A percentile compares a stretch with the other conserved stretches of the same genome.
phyloP scores from a whole-genome alignment of 2,113 vertebrate species.

The Nothocercus nigrocapillus region DNA sequence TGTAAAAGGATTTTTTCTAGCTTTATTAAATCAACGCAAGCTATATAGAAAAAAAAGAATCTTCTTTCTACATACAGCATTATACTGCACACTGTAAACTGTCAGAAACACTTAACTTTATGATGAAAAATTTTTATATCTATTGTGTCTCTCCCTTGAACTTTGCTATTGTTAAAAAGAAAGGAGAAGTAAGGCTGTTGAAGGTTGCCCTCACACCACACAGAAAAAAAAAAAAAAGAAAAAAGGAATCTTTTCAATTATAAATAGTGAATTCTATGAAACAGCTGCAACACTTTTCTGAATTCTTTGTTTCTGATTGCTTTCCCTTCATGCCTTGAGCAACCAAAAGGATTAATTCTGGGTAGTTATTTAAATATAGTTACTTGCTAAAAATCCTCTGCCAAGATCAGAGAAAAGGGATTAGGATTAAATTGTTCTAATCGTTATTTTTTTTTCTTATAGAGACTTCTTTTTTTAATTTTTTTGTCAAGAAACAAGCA shows the following conservation, averaged over 20 bases:
- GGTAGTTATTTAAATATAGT: constrained; percentile 89
- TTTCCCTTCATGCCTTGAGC: constrained; percentile 80
- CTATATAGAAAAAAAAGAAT: neutral
- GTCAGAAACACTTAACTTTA: constrained; percentile 38
- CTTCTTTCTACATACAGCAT: neutral
- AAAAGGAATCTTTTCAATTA: constrained; percentile 72
- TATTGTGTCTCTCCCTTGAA: constrained; percentile 25
- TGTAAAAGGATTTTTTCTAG: neutral
- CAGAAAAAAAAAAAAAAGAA: neutral
- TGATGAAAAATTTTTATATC: constrained; percentile 29
- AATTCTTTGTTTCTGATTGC: constrained; percentile 83
- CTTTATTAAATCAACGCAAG: constrained; percentile 19
- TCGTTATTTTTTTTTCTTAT: constrained; percentile 68
- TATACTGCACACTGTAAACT: constrained; percentile 29
- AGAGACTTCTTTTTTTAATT: constrained; percentile 46
- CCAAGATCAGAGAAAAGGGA: constrained; percentile 88
- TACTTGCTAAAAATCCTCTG: constrained; percentile 82
- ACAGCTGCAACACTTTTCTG: constrained; percentile 80
- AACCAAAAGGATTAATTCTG: constrained; percentile 87
- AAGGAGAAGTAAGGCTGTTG: constrained; percentile 53
- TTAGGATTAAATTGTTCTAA: constrained; percentile 86
- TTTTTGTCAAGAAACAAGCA: constrained; percentile 53
- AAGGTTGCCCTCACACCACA: constrained; percentile 60
- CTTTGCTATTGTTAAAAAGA: constrained; percentile 46
- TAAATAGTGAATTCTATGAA: constrained; percentile 77